A percentile compares a stretch with the other conserved stretches of the same genome.
Conservation (phyloP, 2,113 vertebrate genomes). For the Oryzias javanicus region DNA sequence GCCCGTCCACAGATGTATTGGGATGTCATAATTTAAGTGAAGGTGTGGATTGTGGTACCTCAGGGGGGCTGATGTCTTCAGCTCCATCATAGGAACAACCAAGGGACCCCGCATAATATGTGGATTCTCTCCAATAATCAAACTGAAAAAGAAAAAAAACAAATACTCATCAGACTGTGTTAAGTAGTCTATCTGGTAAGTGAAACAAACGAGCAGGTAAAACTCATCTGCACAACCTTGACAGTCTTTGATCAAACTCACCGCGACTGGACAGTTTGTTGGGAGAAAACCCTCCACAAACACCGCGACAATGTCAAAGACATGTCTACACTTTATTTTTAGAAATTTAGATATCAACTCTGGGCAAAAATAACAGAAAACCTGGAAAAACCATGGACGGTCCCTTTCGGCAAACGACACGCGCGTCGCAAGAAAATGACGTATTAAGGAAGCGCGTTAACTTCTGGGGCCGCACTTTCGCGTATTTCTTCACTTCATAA, state of each 20-base stretch:
- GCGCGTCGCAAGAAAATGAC: slow-evolving; percentile 50
- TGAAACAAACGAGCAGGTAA: too few relatives aligned
- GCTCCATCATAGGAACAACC: slow-evolving; percentile 76
- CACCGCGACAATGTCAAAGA: slow-evolving; percentile 35
- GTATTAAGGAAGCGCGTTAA: background rate
- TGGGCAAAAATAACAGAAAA: background rate
- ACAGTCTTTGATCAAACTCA: slow-evolving; percentile 33
- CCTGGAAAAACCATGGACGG: slow-evolving; percentile 3
- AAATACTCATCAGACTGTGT: background rate
- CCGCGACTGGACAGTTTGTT: slow-evolving; percentile 38
- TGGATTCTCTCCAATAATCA: slow-evolving; percentile 48
- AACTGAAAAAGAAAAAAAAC: slow-evolving; percentile 54
- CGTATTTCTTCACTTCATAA: background rate
- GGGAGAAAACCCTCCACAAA: slow-evolving; percentile 44
- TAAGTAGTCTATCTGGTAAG: too few relatives aligned
- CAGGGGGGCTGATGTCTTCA: slow-evolving; percentile 79
- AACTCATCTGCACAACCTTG: too few relatives aligned
- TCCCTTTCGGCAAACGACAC: background rate
- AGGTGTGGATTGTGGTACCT: slow-evolving; percentile 76
- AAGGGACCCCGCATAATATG: slow-evolving; percentile 73
- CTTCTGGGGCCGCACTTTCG: slow-evolving; percentile 32
- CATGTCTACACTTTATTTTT: slow-evolving; percentile 39
- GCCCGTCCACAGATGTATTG: too few relatives aligned
- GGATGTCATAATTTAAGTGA: too few relatives aligned
- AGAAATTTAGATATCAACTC: slow-evolving; percentile 3